Conservation (phyloP, 2,797 vertebrate genomes). For the Botia kubotai region DNA sequence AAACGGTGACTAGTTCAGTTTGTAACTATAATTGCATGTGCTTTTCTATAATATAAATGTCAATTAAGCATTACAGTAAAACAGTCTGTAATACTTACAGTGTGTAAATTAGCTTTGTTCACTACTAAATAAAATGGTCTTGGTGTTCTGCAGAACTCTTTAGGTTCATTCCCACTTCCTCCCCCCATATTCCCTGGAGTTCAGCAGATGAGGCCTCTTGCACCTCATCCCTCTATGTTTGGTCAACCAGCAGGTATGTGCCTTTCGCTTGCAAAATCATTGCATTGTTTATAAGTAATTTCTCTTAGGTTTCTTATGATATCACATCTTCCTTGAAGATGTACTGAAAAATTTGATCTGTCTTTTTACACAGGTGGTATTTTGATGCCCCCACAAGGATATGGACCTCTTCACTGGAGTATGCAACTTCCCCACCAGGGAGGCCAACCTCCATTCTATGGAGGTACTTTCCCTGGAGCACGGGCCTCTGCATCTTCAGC, state of each 20-base stretch:
- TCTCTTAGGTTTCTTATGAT: not conserved
- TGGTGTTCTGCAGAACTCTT: slow-evolving; percentile 77
- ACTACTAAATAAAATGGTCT: not conserved
- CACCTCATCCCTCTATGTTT: slow-evolving; percentile 84
- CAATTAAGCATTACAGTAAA: not conserved
- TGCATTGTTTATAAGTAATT: not conserved
- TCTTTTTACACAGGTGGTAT: slow-evolving; percentile 67
- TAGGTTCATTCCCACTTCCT: slow-evolving; percentile 86
- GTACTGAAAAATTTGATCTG: not conserved
- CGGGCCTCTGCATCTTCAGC: slow-evolving; percentile 72
- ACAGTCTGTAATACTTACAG: not conserved
- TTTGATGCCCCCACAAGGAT: slow-evolving; percentile 85
- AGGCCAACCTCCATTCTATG: slow-evolving; percentile 83
- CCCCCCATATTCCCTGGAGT: slow-evolving; percentile 85
- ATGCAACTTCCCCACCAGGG: slow-evolving; percentile 79
- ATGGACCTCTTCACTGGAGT: slow-evolving; percentile 84
- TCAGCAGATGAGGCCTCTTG: slow-evolving; percentile 80
- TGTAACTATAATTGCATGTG: not conserved
- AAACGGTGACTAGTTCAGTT: not conserved
- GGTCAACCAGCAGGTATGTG: slow-evolving; percentile 81
- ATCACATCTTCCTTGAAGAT: not conserved
- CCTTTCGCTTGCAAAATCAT: not conserved
- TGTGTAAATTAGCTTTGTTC: no score
- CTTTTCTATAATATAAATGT: not conserved
- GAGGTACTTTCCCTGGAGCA: slow-evolving; percentile 82